phyloP scores from a whole-genome alignment of 2,797 vertebrate genomes.

The Microctenopoma stevenorrisi region DNA sequence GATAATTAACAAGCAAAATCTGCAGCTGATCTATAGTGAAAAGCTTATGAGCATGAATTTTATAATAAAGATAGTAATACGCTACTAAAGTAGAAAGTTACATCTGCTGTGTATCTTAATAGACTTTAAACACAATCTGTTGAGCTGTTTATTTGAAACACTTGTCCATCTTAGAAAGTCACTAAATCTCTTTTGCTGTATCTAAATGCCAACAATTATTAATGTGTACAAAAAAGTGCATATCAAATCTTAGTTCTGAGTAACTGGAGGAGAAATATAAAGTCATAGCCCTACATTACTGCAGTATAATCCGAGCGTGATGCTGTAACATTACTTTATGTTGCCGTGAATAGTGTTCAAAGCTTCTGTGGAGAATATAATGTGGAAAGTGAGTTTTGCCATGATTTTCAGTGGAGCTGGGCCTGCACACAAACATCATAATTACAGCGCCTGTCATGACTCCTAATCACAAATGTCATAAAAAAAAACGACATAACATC shows the following conservation, averaged over 20 bases:
- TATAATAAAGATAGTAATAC: conserved; percentile 48
- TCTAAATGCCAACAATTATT: conserved; percentile 62
- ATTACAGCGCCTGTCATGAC: conserved; percentile 76
- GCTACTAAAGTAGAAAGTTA: conserved; percentile 57
- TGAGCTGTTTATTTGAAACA: conserved; percentile 49
- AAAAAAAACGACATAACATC: conserved; percentile 78
- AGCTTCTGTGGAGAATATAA: conserved; percentile 66
- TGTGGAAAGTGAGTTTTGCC: conserved; percentile 65
- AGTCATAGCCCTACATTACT: conserved; percentile 56
- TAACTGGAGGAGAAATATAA: conserved; percentile 68
- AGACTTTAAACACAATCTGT: conserved; percentile 60
- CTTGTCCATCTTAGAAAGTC: conserved; percentile 35
- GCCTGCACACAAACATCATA: conserved; percentile 74
- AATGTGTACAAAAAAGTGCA: conserved; percentile 70
- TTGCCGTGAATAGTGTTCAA: conserved; percentile 63
- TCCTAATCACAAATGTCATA: conserved; percentile 80
- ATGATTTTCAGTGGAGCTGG: conserved; percentile 64
- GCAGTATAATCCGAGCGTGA: conserved; percentile 59
- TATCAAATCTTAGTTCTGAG: conserved; percentile 70
- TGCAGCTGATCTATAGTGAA: conserved; percentile 48
- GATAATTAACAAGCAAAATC: conserved; percentile 54
- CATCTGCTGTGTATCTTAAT: conserved; percentile 52
- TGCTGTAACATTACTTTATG: conserved; percentile 63
- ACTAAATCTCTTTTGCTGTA: conserved; percentile 60
- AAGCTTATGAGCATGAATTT: conserved; percentile 49